These are phyloP conservation scores for Ophraella communa DNA, from an alignment of 2,888 invertebrate species.

Conservation along the genomic window DNA sequence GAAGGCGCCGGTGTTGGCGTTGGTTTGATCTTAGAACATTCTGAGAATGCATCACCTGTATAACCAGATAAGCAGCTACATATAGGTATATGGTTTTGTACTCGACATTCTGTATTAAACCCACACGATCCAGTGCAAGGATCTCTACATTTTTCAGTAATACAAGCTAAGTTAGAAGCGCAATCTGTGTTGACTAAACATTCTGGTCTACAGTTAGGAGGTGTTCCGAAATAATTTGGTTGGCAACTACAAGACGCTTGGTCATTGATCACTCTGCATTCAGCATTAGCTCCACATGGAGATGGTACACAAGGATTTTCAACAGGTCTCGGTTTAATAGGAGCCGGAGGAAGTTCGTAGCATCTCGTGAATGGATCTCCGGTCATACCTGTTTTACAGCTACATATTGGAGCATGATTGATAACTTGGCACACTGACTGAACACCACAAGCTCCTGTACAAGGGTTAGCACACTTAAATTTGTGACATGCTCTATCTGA, in stretches of 20 bases:
- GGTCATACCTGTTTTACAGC: slow-evolving; percentile 70
- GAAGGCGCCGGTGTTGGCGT: slow-evolving; percentile 41
- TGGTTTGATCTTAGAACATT: slow-evolving; percentile 62
- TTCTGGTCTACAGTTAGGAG: slow-evolving; percentile 79
- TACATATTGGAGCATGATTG: slow-evolving; percentile 80
- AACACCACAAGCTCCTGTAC: slow-evolving; percentile 76
- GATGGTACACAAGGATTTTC: slow-evolving; percentile 67
- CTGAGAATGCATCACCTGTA: slow-evolving; percentile 72
- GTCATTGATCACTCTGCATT: slow-evolving; percentile 65
- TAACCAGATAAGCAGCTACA: slow-evolving; percentile 68
- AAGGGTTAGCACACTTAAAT: slow-evolving; percentile 78
- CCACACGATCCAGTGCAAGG: slow-evolving; percentile 77
- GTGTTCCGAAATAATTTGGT: slow-evolving; percentile 72
- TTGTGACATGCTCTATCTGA: slow-evolving; percentile 75
- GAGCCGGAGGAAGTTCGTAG: slow-evolving; percentile 53
- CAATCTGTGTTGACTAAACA: slow-evolving; percentile 76
- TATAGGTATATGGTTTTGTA: slow-evolving; percentile 74
- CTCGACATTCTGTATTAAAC: slow-evolving; percentile 72
- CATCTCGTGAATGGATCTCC: slow-evolving; percentile 80
- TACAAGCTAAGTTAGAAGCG: slow-evolving; percentile 70
- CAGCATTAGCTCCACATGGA: slow-evolving; percentile 70
- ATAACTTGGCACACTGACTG: slow-evolving; percentile 75
- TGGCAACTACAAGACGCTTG: slow-evolving; percentile 74
- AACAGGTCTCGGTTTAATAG: slow-evolving; percentile 52
- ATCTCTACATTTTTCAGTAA: slow-evolving; percentile 74